phyloP scores from a whole-genome alignment of 2,797 vertebrate genomes.

The Todus mexicanus region DNA sequence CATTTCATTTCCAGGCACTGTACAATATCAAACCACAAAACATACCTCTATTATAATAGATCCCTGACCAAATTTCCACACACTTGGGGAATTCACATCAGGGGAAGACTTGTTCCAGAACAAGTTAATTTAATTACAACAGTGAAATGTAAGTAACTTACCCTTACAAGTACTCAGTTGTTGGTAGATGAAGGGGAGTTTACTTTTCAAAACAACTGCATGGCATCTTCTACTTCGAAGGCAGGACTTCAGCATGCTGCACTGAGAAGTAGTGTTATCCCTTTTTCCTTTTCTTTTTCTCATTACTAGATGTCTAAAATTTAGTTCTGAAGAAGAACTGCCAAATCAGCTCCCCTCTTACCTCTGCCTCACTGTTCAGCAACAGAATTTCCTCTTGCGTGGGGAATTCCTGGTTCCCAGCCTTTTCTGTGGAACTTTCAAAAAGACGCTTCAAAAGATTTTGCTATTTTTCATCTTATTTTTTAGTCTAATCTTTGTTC shows the following conservation, averaged over 20 bases:
- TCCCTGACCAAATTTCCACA: background rate
- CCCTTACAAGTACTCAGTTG: background rate
- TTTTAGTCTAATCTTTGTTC: background rate
- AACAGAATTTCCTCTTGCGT: background rate
- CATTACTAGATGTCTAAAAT: background rate
- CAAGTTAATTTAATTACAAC: background rate
- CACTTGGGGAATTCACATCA: background rate
- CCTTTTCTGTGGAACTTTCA: background rate
- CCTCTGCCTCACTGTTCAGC: background rate
- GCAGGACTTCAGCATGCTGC: background rate
- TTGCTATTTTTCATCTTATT: background rate
- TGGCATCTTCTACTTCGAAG: background rate
- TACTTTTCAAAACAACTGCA: background rate
- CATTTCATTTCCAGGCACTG: background rate
- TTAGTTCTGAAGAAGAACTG: background rate
- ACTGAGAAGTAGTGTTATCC: background rate
- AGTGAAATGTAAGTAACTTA: background rate
- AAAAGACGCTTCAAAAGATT: background rate
- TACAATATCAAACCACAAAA: background rate
- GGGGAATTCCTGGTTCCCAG: background rate
- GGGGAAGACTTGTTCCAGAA: background rate
- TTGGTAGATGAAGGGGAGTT: background rate
- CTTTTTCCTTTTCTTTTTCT: background rate
- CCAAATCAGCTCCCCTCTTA: background rate
- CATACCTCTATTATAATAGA: background rate